Evolutionary conservation across 2,113 vertebrate genomes (phyloP), one percentile per base, ranked within the genome.

Genomic region (Anarhynchus alexandrinus): DNA sequence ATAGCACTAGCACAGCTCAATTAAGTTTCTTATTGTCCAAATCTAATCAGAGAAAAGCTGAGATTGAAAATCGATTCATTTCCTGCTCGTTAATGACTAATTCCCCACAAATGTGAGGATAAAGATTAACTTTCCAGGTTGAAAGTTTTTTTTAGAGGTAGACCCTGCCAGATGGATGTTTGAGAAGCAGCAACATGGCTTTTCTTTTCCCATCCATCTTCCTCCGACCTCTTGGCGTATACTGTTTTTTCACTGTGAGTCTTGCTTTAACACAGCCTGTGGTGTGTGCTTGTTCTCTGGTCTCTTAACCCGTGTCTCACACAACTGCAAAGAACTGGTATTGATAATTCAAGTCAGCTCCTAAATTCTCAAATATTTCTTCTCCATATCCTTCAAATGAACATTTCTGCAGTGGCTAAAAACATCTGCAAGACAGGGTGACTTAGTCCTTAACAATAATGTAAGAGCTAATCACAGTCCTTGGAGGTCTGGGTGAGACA

Each of bases 61-160:
- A 84, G 81, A 97, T 96, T 97, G 95, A 97, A 98, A 98, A 97
- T 97, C 96, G 1, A 97, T 98, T 97, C 93, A 98, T 96, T 97
- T 97, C 94, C 95, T 97, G 88, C 93, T 94, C 85, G 11, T 95
- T 96, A 96, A 88, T 96, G 88, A 91, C 96, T 97, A 94, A 92
- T 95, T 96, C 86, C 69, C 85, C 73, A 93, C 86, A 96, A 93
- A 92, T 77, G 80, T 96, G 94, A 88, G 78, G 78, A 92, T 52
- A 86, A 70, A 96, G 67, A 96, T 96, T 94, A 95, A 88, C 67
- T 93, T 93, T 91, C 79, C 77, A 86, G 22, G 43, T 82, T 97
- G 67, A 67, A 88, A 90, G 51, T 1, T 47, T 78, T 93, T 95
- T 95, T 93, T 88, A 92, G 77, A 95, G 26, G 32, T 79, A 58